Evolutionary conservation across 2,888 invertebrate genomes (phyloP).

Genomic region (Archips crataeganus): DNA sequence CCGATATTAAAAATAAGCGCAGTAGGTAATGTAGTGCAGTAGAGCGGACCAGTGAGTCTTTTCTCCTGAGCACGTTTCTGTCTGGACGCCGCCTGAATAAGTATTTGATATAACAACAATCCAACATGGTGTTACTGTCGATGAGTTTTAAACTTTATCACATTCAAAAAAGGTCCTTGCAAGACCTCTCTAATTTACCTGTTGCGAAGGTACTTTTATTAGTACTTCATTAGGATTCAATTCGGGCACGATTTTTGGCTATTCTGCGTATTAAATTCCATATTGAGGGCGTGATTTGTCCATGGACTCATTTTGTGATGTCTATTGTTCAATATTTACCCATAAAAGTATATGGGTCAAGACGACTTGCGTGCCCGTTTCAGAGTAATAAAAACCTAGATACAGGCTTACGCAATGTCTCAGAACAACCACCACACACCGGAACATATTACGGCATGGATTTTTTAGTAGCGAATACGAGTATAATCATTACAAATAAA

Average conservation of each 20-base stretch:
- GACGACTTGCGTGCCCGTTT: slow-evolving; percentile 26
- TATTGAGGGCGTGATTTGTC: slow-evolving; percentile 62
- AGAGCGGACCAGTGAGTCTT: slow-evolving; percentile 34
- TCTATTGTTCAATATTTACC: slow-evolving; percentile 40
- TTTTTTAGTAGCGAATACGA: no score
- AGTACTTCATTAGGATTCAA: slow-evolving; percentile 49
- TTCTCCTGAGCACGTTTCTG: slow-evolving; percentile 31
- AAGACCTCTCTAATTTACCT: background rate
- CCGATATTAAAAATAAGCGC: slow-evolving; percentile 4
- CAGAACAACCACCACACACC: background rate
- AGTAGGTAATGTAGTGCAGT: slow-evolving; percentile 31
- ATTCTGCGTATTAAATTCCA: slow-evolving; percentile 59
- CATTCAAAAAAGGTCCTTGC: slow-evolving; percentile 13
- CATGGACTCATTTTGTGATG: slow-evolving; percentile 60
- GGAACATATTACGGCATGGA: no score
- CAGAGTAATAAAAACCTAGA: slow-evolving; percentile 16
- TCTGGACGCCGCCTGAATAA: slow-evolving; percentile 36
- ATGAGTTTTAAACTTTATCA: slow-evolving; percentile 22
- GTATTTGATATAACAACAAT: slow-evolving; percentile 3
- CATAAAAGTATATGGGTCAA: slow-evolving; percentile 39
- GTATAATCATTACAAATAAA: no score
- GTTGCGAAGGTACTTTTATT: slow-evolving; percentile 28
- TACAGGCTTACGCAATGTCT: background rate
- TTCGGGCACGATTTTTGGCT: slow-evolving; percentile 49
- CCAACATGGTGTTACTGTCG: background rate